A percentile compares a stretch with the other conserved stretches of the same genome.
Evolutionary conservation across 2,797 vertebrate species (phyloP).

Genomic region (Podargus strigoides): DNA sequence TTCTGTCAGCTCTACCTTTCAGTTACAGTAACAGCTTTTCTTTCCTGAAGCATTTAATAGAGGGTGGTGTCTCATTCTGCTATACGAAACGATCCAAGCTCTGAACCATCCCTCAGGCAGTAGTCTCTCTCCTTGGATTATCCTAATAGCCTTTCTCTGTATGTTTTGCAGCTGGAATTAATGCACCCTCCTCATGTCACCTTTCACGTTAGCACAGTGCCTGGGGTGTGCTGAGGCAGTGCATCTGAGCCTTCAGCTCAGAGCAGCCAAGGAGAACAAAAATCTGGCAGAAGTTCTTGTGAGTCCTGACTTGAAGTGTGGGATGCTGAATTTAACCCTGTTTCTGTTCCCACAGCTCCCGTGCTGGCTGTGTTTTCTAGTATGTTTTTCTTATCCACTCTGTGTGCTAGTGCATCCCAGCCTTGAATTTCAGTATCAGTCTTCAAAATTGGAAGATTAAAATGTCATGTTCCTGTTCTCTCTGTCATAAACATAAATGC

Average conservation of each 20-base stretch:
- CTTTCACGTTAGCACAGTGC: not conserved
- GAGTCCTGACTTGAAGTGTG: not conserved
- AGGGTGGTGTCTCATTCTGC: not conserved
- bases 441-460: not conserved
- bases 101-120: not conserved
- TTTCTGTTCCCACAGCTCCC: not conserved
- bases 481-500: not conserved
- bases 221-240: not conserved
- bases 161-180: not conserved
- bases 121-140: not conserved
- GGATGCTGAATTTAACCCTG: not conserved
- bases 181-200: not conserved
- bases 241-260: not conserved
- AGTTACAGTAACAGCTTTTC: not conserved
- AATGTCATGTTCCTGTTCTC: not conserved
- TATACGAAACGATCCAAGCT: not conserved
- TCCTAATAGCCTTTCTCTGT: not conserved
- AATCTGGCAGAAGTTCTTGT: not conserved
- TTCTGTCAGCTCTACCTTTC: not conserved
- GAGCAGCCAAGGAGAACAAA: not conserved
- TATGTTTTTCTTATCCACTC: rapidly evolving
- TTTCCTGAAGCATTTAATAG: not conserved
- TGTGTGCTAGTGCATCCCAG: not conserved
- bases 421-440: not conserved
- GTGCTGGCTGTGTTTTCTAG: not conserved